Evolutionary conservation across 2,888 invertebrate species (phyloP), one percentile per base, ranked within the genome.

Genomic region (Coenonympha arcania): DNA sequence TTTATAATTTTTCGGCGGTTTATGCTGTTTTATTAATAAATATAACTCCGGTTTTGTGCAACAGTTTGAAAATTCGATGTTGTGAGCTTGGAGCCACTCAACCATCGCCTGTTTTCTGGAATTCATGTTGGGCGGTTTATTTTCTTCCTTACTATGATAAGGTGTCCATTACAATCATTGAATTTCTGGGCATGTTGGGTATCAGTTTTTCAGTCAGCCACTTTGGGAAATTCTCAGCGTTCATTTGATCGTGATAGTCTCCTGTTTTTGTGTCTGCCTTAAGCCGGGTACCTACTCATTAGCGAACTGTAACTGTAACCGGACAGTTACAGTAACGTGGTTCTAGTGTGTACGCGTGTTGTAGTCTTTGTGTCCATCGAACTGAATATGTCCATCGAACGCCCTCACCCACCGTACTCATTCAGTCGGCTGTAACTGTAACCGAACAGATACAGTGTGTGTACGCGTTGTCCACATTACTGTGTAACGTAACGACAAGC

Each of bases 31-130:
- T 19, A 58, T 58, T 48, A 61, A 41, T 19, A 28, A 8, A 44
- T 64, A 52, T 40, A 61, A 52, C 54, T 66, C 58, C 4, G 45
- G 48, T 50, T 62, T 66, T 13, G 62, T 43, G 52, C 58, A 45
- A 15, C 56, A 28, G 16, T 52, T 55, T n/a, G 59, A 54, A 54
- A 59, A 63, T 8, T 36, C 36, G 22, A 66, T 60, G 22, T 59
- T 56, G 46, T 61, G 58, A 5, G 47, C 52, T 34, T 31, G 42
- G 19, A 68, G 48, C 63, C 65, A 62, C 26, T 50, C 48, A 43
- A 50, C 45, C 56, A 57, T 61, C 26, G 34, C 52, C 16, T 47
- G 39, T 50, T 52, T 55, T 44, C 34, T 49, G 15, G 15, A 20
- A 31, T 11, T 34, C 42, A 46, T 47, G 28, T 34, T 50, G 9